These are phyloP conservation scores for Paramormyrops kingsleyae DNA, from an alignment of 2,113 vertebrate species.

Conservation along the genomic window DNA sequence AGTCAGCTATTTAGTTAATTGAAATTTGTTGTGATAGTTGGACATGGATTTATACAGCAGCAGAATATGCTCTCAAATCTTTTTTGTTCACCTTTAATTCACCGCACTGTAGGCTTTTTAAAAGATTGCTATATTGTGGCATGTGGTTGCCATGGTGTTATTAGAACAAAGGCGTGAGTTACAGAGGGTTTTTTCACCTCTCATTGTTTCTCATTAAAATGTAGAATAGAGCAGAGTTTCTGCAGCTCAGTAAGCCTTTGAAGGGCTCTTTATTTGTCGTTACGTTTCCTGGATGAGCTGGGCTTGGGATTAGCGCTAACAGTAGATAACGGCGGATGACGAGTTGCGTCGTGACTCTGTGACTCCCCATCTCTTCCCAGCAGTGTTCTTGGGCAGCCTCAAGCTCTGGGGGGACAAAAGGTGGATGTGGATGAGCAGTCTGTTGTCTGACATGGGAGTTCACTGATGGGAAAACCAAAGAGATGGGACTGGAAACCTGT, in stretches of 20 bases:
- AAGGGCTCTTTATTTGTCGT: conserved; percentile 13
- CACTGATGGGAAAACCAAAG: background rate
- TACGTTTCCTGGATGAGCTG: background rate
- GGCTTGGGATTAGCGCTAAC: background rate
- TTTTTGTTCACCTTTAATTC: conserved; percentile 10
- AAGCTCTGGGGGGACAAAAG: background rate
- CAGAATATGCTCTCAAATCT: background rate
- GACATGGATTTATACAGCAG: background rate
- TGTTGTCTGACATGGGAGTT: background rate
- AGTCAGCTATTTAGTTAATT: background rate
- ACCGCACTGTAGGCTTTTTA: background rate
- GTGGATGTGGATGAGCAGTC: background rate
- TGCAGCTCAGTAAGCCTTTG: background rate
- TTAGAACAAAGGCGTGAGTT: conserved; percentile 13
- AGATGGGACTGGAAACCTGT: background rate
- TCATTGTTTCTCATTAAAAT: conserved; percentile 21
- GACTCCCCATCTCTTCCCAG: background rate
- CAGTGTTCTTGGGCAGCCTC: background rate
- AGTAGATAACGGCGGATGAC: conserved; percentile 3
- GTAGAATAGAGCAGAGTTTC: conserved; percentile 3
- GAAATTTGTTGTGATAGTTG: background rate
- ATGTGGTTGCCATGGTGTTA: conserved; percentile 25
- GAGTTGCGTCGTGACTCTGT: background rate
- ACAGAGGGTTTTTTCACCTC: conserved; percentile 1
- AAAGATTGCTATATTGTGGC: conserved; percentile 15